Percentiles rank a stretch among this genome's conserved stretches.
phyloP scores from a whole-genome alignment of 2,888 invertebrate species.

The Drosophila parthenogenetica region DNA sequence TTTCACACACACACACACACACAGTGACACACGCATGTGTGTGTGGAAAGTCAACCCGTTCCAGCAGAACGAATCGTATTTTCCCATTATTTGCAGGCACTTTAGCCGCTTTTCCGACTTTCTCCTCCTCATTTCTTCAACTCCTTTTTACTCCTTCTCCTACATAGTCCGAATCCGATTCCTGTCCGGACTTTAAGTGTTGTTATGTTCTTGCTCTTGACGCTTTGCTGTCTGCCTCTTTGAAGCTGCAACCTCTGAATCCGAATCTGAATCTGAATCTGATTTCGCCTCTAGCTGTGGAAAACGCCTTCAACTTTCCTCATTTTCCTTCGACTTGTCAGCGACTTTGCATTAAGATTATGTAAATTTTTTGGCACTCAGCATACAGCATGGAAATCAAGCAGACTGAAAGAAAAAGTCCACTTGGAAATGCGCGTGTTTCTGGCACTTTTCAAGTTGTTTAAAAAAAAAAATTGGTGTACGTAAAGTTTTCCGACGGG shows the following conservation, averaged over 20 bases:
- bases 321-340: slow-evolving; percentile 6
- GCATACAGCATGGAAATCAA: slow-evolving; percentile 3
- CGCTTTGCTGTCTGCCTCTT: slow-evolving; percentile 62
- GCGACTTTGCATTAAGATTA: slow-evolving; percentile 75
- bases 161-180: slow-evolving; percentile 3
- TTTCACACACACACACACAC: slow-evolving; percentile 39
- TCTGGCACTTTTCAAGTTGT: slow-evolving; percentile 65
- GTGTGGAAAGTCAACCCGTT: slow-evolving; percentile 24
- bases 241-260: slow-evolving; percentile 29
- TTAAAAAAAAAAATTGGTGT: slow-evolving; percentile 11
- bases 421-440: slow-evolving; percentile 73
- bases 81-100: slow-evolving; percentile 69
- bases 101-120: slow-evolving; percentile 20
- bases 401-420: slow-evolving; percentile 23
- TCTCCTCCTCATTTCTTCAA: background rate
- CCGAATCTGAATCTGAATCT: background rate
- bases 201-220: slow-evolving; percentile 50
- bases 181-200: slow-evolving; percentile 40
- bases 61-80: slow-evolving; percentile 50
- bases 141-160: slow-evolving; percentile 5
- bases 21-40: slow-evolving; percentile 1
- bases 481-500: background rate
- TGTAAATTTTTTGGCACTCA: slow-evolving; percentile 67
- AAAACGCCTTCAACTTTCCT: slow-evolving; percentile 1
- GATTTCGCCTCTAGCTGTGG: background rate